phyloP scores from a whole-genome alignment of 2,797 vertebrate species.

The Lateolabrax maculatus region DNA sequence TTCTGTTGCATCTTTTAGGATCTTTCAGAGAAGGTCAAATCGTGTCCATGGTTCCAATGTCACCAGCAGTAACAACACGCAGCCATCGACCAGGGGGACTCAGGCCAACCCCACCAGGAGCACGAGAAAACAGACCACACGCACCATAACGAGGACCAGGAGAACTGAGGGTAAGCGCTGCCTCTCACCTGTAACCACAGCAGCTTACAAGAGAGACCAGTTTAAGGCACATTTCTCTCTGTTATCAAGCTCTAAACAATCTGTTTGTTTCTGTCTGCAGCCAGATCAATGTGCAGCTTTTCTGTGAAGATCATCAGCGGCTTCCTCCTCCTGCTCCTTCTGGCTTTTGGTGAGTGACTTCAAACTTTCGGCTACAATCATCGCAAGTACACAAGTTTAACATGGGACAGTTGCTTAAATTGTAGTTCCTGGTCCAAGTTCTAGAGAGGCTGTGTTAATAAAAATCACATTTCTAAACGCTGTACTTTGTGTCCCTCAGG shows the following conservation, averaged over 20 bases:
- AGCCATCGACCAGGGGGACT: too few species aligned
- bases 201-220: not conserved
- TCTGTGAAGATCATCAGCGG: accelerated
- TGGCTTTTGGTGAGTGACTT: not conserved
- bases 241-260: not conserved
- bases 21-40: not conserved
- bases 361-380: not conserved
- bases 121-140: too few species aligned
- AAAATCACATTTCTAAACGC: not conserved
- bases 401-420: not conserved
- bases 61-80: too few species aligned
- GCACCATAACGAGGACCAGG: too few species aligned
- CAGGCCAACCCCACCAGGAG: not conserved
- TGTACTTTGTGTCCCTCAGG: not conserved
- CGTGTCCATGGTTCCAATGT: accelerated
- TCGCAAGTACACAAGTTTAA: not conserved
- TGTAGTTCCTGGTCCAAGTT: not conserved
- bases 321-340: not conserved
- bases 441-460: not conserved
- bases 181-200: not conserved
- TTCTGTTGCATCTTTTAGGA: not conserved
- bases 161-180: not conserved
- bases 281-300: not conserved
- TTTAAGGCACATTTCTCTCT: not conserved
- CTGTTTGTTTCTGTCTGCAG: not conserved